These are phyloP conservation scores for Otocyon megalotis DNA, from an alignment of 2,113 vertebrate genomes.

Conservation along the genomic window DNA sequence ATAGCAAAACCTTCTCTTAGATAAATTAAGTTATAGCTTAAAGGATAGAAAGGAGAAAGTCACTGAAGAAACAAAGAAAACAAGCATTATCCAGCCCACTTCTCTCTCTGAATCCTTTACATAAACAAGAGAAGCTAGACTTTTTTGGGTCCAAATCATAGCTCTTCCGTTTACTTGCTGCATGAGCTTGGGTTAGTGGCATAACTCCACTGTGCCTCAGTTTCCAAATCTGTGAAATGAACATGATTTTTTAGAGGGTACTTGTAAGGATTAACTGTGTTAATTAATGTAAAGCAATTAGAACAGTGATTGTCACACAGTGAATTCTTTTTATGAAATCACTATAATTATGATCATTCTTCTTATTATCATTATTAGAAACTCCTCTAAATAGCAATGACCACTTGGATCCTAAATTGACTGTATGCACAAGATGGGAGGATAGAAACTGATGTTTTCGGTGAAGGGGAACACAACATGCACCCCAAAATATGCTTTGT, in stretches of 20 bases:
- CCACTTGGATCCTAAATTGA: background rate
- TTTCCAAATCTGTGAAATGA: background rate
- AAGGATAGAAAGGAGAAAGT: background rate
- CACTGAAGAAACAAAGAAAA: background rate
- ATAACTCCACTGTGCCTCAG: background rate
- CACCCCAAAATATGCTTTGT: background rate
- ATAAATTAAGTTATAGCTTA: background rate
- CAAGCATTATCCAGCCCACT: background rate
- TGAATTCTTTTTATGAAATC: background rate
- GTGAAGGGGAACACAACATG: no score
- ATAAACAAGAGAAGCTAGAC: background rate
- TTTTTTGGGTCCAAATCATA: background rate
- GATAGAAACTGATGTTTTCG: background rate
- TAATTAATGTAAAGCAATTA: background rate
- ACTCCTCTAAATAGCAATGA: background rate
- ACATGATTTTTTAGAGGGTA: background rate
- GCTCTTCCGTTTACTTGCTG: background rate
- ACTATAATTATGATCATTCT: background rate
- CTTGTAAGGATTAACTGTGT: background rate
- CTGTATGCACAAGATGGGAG: background rate
- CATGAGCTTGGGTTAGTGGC: background rate
- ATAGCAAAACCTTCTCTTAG: background rate
- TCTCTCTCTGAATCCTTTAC: background rate
- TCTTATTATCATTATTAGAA: background rate
- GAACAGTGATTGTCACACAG: background rate